A percentile compares a stretch with the other conserved stretches of the same genome.
Evolutionary conservation across 2,113 vertebrate species (phyloP).

Genomic region (Nematolebias whitei): DNA sequence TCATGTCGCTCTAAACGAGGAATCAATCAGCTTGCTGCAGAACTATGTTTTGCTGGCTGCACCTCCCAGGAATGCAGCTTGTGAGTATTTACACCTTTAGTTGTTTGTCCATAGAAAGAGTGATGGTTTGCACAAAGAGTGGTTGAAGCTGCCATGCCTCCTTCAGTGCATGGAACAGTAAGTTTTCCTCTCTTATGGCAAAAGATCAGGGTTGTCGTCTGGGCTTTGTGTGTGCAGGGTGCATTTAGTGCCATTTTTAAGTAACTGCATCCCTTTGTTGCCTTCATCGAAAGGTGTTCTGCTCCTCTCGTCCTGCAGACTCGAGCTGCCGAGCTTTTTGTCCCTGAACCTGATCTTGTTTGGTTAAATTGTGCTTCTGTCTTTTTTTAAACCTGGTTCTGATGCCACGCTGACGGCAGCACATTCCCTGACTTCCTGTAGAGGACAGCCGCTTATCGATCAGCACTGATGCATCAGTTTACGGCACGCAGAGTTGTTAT

Average conservation of each 20-base stretch:
- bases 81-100: not conserved
- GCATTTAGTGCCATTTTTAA: not conserved
- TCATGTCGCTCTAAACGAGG: not conserved
- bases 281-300: not conserved
- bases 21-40: not conserved
- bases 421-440: slow-evolving; percentile 69
- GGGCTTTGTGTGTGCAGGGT: not conserved
- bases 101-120: slow-evolving; percentile 1
- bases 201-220: not conserved
- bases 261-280: not conserved
- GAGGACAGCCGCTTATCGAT: slow-evolving; percentile 69
- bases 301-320: slow-evolving; percentile 41
- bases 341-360: slow-evolving; percentile 39
- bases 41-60: not conserved
- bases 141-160: not conserved
- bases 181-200: not conserved
- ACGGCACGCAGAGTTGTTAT: slow-evolving; percentile 30
- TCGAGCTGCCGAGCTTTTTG: slow-evolving; percentile 36
- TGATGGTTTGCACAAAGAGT: not conserved
- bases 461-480: slow-evolving; percentile 55
- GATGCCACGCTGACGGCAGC: slow-evolving; percentile 58
- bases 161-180: not conserved
- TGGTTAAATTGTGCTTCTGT: slow-evolving; percentile 8
- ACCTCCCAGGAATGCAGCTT: not conserved
- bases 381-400: slow-evolving; percentile 41